Evolutionary conservation across 2,888 invertebrate species (phyloP), one percentile per base, ranked within the genome.

Genomic region (Charanyca ferruginea): DNA sequence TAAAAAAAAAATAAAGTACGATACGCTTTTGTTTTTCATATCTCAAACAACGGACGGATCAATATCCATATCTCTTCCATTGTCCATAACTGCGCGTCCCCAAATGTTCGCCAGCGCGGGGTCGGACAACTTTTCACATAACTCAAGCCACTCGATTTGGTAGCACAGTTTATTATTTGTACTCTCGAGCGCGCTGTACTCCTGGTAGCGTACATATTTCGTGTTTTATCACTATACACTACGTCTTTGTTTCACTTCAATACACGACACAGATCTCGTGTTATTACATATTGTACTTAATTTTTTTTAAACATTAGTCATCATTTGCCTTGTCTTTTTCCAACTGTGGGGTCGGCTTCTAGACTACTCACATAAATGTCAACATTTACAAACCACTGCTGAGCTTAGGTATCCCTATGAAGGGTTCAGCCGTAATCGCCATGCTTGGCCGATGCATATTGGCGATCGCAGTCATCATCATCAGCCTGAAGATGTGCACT

Each of bases 81-180:
- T 60, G 45, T 67, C 35, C 82, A 64, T 89, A 89, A 32, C 71
- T 87, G 83, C 59, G 32, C 66, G 85, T 82, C 55, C 67, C 82
- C 83, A 85, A 88, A 84, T 80, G 86, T 87, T 85, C 84, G 85
- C 86, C 84, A 84, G 85, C 80, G 83, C 85, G 83, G 86, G 87
- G 89, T 90, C 87, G 93, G 76, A 84, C 88, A 94, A 94, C 91
- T 95, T 94, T 94, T 82, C 91, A 90, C 94, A 94, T 94, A 94
- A 94, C 89, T 95, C 94, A 95, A 87, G 89, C 90, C 92, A 93
- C 93, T 94, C 94, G 94, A 95, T 94, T 94, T 92, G 91, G 89
- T 92, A 88, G 87, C 85, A 79, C 86, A 92, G 91, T 94, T 91
- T 94, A 93, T 94, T 94, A 94, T 94, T 93, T 93, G 92, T 90